Conservation (phyloP, 1,140 invertebrate species). For the Drosophila chauvacae region DNA sequence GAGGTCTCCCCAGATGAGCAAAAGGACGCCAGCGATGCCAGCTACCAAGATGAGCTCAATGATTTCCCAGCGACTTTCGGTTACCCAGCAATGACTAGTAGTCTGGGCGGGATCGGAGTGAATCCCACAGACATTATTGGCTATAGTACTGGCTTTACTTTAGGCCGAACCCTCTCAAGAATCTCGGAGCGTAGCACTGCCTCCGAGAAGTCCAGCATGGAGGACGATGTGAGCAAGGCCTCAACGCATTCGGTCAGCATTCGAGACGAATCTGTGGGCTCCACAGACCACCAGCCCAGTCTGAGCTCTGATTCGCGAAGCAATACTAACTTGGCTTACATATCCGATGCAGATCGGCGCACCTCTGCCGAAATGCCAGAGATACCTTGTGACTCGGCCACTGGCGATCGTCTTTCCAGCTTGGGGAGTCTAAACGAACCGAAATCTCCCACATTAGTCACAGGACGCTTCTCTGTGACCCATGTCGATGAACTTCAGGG, state of each 20-base stretch:
- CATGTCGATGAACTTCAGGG: conserved; percentile 76
- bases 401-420: conserved; percentile 76
- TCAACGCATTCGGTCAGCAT: conserved; percentile 91
- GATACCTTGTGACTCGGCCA: conserved; percentile 89
- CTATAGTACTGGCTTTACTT: conserved; percentile 89
- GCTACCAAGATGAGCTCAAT: conserved; percentile 90
- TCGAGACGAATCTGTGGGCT: conserved; percentile 92
- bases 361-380: conserved; percentile 93
- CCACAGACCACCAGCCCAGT: conserved; percentile 93
- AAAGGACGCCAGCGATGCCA: conserved; percentile 85
- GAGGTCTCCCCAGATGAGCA: conserved; percentile 81
- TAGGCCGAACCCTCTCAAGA: conserved; percentile 91
- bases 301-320: conserved; percentile 92
- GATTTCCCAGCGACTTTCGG: conserved; percentile 90
- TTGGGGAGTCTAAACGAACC: conserved; percentile 84
- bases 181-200: conserved; percentile 95
- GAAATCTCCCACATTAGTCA: conserved; percentile 85
- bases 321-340: conserved; percentile 88
- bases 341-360: conserved; percentile 90
- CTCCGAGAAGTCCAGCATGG: conserved; percentile 91
- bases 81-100: conserved; percentile 87
- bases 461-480: conserved; percentile 82
- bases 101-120: conserved; percentile 85
- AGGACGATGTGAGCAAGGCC: conserved; percentile 93
- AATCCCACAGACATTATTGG: conserved; percentile 89